Conservation (phyloP, 2,797 vertebrate species). For the Amazonetta brasiliensis region DNA sequence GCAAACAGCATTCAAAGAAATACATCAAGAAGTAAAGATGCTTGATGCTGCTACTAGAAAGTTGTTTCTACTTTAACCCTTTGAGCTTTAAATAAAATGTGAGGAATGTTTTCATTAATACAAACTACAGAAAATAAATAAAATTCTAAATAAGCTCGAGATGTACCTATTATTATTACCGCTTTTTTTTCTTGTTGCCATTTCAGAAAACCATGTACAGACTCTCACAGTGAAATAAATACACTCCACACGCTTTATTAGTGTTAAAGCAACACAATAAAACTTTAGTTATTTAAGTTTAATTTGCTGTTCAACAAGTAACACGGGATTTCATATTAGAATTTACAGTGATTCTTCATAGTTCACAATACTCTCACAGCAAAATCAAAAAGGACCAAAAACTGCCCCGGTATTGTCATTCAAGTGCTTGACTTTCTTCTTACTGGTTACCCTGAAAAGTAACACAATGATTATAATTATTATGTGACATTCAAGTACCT, state of each 20-base stretch:
- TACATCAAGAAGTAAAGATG: not conserved
- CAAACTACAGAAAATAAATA: not conserved
- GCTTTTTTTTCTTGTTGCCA: not conserved
- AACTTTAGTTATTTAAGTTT: slow-evolving; percentile 21
- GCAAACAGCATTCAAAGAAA: not conserved
- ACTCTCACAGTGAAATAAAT: not conserved
- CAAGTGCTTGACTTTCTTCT: slow-evolving; percentile 33
- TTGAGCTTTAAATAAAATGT: not conserved
- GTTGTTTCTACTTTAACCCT: not conserved
- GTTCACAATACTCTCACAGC: slow-evolving; percentile 20
- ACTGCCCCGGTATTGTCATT: not conserved
- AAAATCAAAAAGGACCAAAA: slow-evolving; percentile 20
- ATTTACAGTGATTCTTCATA: slow-evolving; percentile 34
- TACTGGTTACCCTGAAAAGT: slow-evolving; percentile 40
- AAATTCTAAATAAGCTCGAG: not conserved
- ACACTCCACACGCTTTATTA: slow-evolving; percentile 11
- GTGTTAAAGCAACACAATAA: not conserved
- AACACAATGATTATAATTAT: slow-evolving; percentile 23
- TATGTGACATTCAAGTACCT: not conserved
- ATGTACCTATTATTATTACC: not conserved
- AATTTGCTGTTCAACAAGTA: slow-evolving; percentile 31
- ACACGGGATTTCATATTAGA: not conserved
- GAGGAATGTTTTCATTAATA: not conserved
- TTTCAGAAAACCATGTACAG: not conserved
- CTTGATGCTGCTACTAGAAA: not conserved